Base-by-base conservation (phyloP, 2,888 invertebrate genomes). In the Chelonus formosanus region DNA sequence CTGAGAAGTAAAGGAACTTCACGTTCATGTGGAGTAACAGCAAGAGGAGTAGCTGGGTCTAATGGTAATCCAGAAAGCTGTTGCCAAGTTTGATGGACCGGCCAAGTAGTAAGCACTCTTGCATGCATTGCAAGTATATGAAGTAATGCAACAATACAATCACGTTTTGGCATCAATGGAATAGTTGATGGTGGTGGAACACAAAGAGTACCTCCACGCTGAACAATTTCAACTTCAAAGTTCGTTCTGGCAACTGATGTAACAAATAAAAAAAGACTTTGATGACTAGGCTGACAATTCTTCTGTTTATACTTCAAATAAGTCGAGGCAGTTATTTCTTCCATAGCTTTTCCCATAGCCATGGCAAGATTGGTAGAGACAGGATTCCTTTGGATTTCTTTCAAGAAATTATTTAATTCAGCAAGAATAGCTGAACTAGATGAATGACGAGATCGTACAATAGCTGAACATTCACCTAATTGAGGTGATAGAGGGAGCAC, bases 311-410 rank as follows among this genome's bases (percentile, higher is more conserved):
- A 91, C 79, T 93, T 93, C 69, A 92, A 88, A 80, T 92, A 92
- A 3, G 96, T 95, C 72, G 92, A 91, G 78, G 91, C 92, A 4
- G 95, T 94, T 90, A 97, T 94, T 84, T 96, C 95, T 80, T 96
- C 95, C 95, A 97, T 96, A 35, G 94, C 92, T 79, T 94, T 94
- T 52, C 92, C 93, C 89, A 97, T 93, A 59, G 96, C 95, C 80
- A 95, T 93, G 1, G 93, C 91, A 70, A 96, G 87, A 76, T 89
- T 91, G 57, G 92, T 90, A 8, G 89, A 87, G 62, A 87, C 87
- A 70, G 89, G 90, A 79, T 87, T 87, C 75, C 88, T 87, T 74
- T 89, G 88, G 76, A 90, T 90, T 77, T 90, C 89, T 77, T 89
- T 89, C 52, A 92, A 87, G 79, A 92, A 88, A 78, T 89, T 87